These are phyloP conservation scores for Lepidurus packardi DNA, from an alignment of 1,140 invertebrate species.

Conservation along the genomic window DNA sequence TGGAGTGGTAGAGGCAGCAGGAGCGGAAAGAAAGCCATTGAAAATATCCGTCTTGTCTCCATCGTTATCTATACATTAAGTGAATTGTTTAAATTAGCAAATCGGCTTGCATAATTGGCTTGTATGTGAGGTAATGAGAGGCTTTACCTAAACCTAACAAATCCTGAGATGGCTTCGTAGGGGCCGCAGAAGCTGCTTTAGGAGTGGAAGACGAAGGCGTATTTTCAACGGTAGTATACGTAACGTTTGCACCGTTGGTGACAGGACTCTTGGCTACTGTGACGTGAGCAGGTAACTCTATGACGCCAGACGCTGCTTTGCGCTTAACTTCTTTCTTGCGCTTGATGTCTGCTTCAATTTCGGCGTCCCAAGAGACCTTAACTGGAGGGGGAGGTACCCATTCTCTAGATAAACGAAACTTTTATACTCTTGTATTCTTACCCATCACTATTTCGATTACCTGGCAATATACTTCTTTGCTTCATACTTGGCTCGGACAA, in stretches of 20 bases:
- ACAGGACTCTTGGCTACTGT: constrained; percentile 45
- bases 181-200: constrained; percentile 32
- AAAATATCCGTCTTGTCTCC: constrained; percentile 37
- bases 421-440: background rate
- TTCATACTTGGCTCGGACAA: constrained; percentile 96
- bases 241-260: constrained; percentile 49
- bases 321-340: constrained; percentile 64
- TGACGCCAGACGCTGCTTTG: constrained; percentile 55
- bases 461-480: constrained; percentile 93
- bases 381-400: constrained; percentile 83
- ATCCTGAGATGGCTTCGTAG: constrained; percentile 47
- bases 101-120: background rate
- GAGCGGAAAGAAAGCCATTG: constrained; percentile 39
- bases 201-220: constrained; percentile 36
- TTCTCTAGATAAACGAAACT: constrained; percentile 53
- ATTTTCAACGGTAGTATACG: constrained; percentile 36
- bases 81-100: no score
- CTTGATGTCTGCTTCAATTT: constrained; percentile 57
- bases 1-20: constrained; percentile 34
- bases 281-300: constrained; percentile 42
- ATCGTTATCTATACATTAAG: constrained; percentile 22
- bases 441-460: constrained; percentile 6
- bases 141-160: constrained; percentile 54
- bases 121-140: background rate
- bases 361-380: constrained; percentile 77